These are phyloP conservation scores for Triops longicaudatus DNA, from an alignment of 1,140 invertebrate species.

Conservation along the genomic window DNA sequence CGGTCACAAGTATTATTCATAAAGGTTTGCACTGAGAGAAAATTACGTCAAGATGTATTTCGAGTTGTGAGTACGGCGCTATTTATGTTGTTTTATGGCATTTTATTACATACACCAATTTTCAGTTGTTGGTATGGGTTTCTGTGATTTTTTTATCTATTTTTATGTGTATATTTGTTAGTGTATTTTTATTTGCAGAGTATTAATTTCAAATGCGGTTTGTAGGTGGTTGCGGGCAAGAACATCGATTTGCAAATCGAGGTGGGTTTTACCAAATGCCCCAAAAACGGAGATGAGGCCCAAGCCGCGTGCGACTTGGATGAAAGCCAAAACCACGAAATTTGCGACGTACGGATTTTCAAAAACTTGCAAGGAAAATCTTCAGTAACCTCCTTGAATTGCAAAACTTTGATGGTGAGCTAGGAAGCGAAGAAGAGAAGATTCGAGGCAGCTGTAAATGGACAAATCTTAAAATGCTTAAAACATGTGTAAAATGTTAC, in stretches of 20 bases:
- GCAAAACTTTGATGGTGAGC: background rate
- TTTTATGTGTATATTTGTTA: no score
- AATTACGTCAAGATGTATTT: no score
- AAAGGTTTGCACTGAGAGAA: no score
- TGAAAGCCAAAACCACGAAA: conserved; percentile 33
- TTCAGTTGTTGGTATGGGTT: no score
- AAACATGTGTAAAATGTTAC: background rate
- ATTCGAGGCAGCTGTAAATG: background rate
- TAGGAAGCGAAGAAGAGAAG: background rate
- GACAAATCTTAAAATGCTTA: background rate
- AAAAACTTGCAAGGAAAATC: background rate
- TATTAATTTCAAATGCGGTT: background rate
- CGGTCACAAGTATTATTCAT: no score
- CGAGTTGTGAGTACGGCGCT: no score
- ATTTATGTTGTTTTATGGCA: no score
- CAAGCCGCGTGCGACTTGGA: background rate
- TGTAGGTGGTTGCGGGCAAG: background rate
- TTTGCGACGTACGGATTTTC: conserved; percentile 43
- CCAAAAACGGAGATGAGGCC: conserved; percentile 22
- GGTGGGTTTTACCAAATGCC: conserved; percentile 29
- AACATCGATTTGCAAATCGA: conserved; percentile 32
- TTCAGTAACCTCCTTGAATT: background rate
- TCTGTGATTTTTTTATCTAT: no score
- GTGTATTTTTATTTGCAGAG: no score
- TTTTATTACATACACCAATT: no score